Evolutionary conservation across 2,113 vertebrate species (phyloP).

Genomic region (Plectropomus leopardus): DNA sequence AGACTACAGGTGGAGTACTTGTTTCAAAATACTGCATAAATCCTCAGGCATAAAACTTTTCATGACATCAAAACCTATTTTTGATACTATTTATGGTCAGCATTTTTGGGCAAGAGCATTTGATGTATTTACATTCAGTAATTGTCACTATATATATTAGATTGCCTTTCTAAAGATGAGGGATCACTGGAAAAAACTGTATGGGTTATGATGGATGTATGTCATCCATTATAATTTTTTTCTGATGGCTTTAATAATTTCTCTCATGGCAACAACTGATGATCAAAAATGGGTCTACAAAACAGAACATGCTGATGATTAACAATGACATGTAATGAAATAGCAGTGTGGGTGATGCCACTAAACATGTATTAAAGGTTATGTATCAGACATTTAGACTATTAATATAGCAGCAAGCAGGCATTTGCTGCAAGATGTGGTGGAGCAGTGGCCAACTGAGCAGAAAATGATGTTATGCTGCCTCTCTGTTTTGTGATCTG

Average conservation of each 20-base stretch:
- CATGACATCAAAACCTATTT: background rate
- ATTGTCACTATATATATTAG: too few relatives aligned
- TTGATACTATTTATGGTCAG: background rate
- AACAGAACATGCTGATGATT: background rate
- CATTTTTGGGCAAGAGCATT: background rate
- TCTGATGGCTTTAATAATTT: too few relatives aligned
- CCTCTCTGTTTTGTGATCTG: too few relatives aligned
- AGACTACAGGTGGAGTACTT: background rate
- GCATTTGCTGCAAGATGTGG: too few relatives aligned
- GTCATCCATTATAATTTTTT: background rate
- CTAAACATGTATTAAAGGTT: background rate
- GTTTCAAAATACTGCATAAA: background rate
- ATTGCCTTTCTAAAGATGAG: background rate
- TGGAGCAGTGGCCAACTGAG: too few relatives aligned
- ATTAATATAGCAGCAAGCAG: too few relatives aligned
- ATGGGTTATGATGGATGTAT: background rate
- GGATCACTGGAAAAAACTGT: background rate
- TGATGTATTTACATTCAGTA: background rate
- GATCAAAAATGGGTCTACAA: background rate
- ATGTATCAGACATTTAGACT: too few relatives aligned
- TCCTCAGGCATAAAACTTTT: slow-evolving; percentile 7
- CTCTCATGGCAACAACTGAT: background rate
- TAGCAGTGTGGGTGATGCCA: background rate
- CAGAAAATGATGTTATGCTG: too few relatives aligned
- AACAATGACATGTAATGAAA: background rate